Conservation (phyloP, 2,113 vertebrate species). For the Calidris pugnax region DNA sequence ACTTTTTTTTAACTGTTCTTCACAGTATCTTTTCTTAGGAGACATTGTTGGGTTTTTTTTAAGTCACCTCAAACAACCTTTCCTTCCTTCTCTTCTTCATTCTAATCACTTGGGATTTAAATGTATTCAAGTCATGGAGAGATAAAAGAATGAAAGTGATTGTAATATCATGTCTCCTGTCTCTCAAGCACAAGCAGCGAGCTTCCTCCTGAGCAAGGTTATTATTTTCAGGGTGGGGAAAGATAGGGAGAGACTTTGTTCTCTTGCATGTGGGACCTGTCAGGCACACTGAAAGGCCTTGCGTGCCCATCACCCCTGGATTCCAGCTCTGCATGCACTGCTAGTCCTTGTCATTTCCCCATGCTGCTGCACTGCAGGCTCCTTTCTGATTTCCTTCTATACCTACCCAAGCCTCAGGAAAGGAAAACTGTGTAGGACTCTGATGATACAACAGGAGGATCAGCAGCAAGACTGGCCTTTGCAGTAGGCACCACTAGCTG, state of each 20-base stretch:
- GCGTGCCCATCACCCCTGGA: neutral
- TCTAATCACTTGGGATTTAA: neutral
- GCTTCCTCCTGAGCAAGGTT: neutral
- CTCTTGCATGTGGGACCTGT: neutral
- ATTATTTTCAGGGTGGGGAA: neutral
- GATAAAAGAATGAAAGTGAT: neutral
- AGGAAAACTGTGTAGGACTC: neutral
- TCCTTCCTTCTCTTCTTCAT: neutral
- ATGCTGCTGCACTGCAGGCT: neutral
- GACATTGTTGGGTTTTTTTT: fast-evolving
- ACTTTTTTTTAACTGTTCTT: neutral
- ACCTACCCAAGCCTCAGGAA: neutral
- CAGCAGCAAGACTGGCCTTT: neutral
- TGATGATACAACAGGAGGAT: neutral
- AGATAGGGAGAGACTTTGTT: neutral
- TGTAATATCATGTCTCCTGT: neutral
- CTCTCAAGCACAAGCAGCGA: neutral
- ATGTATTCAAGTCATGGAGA: neutral
- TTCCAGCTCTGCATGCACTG: neutral
- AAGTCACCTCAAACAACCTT: neutral
- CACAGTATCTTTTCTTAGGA: neutral
- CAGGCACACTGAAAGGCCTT: neutral
- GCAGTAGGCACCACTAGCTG: neutral
- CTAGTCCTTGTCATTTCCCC: neutral
- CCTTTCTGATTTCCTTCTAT: neutral